These are phyloP conservation scores for Nemapogon koenigi DNA, from an alignment of 2,888 invertebrate species.

Conservation along the genomic window DNA sequence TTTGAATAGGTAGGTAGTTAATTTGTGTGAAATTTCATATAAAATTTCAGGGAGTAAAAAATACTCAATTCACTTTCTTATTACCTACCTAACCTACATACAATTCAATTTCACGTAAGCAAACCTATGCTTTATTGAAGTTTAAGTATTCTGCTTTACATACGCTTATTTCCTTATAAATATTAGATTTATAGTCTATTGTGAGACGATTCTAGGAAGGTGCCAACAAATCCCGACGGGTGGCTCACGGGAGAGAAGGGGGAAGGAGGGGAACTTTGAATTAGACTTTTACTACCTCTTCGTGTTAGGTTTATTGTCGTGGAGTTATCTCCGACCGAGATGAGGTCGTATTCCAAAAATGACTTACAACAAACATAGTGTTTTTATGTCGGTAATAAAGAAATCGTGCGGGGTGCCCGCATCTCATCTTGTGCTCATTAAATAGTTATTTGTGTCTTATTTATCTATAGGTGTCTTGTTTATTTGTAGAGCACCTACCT, in stretches of 20 bases:
- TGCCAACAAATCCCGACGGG: conserved; percentile 11
- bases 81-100: too few relatives aligned
- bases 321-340: conserved; percentile 55
- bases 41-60: too few relatives aligned
- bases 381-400: conserved; percentile 50
- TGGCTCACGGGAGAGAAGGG: conserved; percentile 22
- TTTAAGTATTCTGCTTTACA: too few relatives aligned
- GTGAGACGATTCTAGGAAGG: conserved; percentile 8
- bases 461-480: background rate
- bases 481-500: too few relatives aligned
- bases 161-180: conserved; percentile 8
- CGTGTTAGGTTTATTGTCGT: conserved; percentile 61
- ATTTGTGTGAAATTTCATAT: too few relatives aligned
- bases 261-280: conserved; percentile 35
- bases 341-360: conserved; percentile 58
- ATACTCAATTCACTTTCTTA: too few relatives aligned
- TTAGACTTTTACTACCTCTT: conserved; percentile 60
- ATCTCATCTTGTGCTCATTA: conserved; percentile 9
- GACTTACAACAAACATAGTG: conserved; percentile 50
- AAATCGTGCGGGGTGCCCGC: conserved; percentile 7
- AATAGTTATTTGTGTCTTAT: conserved; percentile 1
- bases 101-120: too few relatives aligned
- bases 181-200: conserved; percentile 8
- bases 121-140: too few relatives aligned
- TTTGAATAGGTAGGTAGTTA: too few relatives aligned